A percentile compares a stretch with the other conserved stretches of the same genome.
These are phyloP conservation scores for Charaxes varanes DNA, from an alignment of 1,140 invertebrate genomes.

Conservation along the genomic window DNA sequence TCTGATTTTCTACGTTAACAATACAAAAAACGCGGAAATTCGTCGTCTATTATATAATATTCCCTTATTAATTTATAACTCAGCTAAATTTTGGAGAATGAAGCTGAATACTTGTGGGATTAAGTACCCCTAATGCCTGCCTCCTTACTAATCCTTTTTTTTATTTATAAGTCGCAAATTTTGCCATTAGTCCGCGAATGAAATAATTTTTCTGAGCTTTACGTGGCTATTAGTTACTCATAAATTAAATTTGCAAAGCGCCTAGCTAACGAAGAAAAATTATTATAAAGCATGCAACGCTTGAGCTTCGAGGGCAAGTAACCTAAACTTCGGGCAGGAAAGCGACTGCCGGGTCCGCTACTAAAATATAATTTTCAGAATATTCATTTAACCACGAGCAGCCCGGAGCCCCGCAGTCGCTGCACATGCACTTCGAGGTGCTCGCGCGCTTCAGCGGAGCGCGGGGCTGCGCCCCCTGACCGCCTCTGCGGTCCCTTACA, in stretches of 20 bases:
- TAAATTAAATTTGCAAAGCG: slow-evolving; percentile 21
- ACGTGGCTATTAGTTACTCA: slow-evolving; percentile 15
- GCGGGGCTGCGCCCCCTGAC: slow-evolving; percentile 22
- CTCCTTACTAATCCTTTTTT: neutral
- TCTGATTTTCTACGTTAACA: too few relatives aligned
- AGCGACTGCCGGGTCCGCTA: too few relatives aligned
- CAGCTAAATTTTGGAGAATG: too few relatives aligned
- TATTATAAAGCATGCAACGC: slow-evolving; percentile 20
- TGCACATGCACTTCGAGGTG: slow-evolving; percentile 55
- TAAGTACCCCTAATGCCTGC: neutral
- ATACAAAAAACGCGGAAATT: too few relatives aligned
- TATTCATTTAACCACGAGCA: too few relatives aligned
- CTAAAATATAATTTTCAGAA: too few relatives aligned
- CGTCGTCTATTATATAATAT: too few relatives aligned
- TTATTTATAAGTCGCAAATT: neutral
- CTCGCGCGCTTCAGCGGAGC: slow-evolving; percentile 33
- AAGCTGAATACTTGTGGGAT: neutral
- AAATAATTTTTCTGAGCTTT: slow-evolving; percentile 16
- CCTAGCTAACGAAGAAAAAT: slow-evolving; percentile 22
- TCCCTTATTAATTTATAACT: too few relatives aligned
- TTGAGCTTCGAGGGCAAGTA: slow-evolving; percentile 9
- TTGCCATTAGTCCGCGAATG: slow-evolving; percentile 5
- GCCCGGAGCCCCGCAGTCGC: slow-evolving; percentile 28
- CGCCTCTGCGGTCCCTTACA: too few relatives aligned
- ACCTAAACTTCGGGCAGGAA: too few relatives aligned